A percentile compares a stretch with the other conserved stretches of the same genome.
Conservation (phyloP, 2,797 vertebrate genomes). For the Liasis olivaceus region DNA sequence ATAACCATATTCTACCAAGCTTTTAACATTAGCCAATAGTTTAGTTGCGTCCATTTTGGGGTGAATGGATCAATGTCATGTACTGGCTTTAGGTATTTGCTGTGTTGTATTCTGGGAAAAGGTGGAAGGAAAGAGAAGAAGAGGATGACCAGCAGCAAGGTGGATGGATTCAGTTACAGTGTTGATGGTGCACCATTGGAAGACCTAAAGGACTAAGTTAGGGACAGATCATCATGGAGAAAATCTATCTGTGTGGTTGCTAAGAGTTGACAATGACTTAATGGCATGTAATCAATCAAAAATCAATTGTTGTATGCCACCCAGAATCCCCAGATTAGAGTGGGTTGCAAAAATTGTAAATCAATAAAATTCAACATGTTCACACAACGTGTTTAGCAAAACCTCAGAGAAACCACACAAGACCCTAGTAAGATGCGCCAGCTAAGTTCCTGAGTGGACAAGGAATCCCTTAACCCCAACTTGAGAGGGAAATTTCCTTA, state of each 20-base stretch:
- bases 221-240: neutral
- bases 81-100: neutral
- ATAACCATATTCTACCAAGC: neutral
- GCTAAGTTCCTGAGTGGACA: neutral
- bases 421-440: neutral
- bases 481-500: neutral
- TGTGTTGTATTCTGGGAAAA: neutral
- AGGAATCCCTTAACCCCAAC: neutral
- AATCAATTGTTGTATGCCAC: neutral
- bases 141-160: neutral
- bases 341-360: neutral
- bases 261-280: neutral
- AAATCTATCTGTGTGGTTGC: too few species aligned
- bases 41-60: neutral
- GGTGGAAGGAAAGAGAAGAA: neutral
- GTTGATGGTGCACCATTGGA: neutral
- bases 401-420: neutral
- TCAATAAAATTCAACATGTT: neutral
- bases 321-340: neutral
- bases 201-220: neutral
- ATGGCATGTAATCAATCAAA: neutral
- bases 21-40: neutral
- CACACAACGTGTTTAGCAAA: neutral
- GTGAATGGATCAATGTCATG: neutral
- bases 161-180: neutral